Base-by-base conservation (phyloP, 1,140 invertebrate genomes). In the Batillaria attramentaria region DNA sequence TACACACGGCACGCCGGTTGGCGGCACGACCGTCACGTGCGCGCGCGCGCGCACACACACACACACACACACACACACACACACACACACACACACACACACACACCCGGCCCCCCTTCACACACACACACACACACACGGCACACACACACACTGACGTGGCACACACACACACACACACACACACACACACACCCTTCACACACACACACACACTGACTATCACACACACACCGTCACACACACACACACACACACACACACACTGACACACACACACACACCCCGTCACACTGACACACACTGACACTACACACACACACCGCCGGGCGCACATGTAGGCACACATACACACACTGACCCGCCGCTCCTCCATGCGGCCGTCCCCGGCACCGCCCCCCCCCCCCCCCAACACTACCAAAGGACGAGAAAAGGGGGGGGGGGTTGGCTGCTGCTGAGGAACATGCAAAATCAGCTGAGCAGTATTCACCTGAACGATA, bases 101-200 rank as follows among this genome's bases (percentile, higher is more conserved):
- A 62, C 57, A 73, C 50, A 72, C 69, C 37, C 42, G n/a, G 73
- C 66, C 31, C 76, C 57, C 42, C 42, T 41, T 69, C 43, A 66
- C 74, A 66, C 42, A 66, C 74, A 74, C 28, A 74, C 74, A 74
- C 46, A 74, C 65, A 74, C 42, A 74, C 74, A 74, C 24, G n/a
- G 39, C 74, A 74, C 35, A 78, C 65, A 78, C 62, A 54, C 74
- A 68, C 62, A 50, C 75, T 41, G 20, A 60, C 76, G 72, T 35
- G 31, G 39, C 62, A 66, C 62, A 35, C 62, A 66, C 62, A 66
- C 62, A 66, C 62, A 66, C 62, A 35, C 54, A 68, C 33, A 54
- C 35, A 50, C 39, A 62, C 65, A 35, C 60, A 43, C 4, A 60
- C 42, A 20, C 65, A 60, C 66, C 35, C 33, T 39, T n/a, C 24